Evolutionary conservation across 2,888 invertebrate species (phyloP).

Genomic region (Tenthredo mesomela): DNA sequence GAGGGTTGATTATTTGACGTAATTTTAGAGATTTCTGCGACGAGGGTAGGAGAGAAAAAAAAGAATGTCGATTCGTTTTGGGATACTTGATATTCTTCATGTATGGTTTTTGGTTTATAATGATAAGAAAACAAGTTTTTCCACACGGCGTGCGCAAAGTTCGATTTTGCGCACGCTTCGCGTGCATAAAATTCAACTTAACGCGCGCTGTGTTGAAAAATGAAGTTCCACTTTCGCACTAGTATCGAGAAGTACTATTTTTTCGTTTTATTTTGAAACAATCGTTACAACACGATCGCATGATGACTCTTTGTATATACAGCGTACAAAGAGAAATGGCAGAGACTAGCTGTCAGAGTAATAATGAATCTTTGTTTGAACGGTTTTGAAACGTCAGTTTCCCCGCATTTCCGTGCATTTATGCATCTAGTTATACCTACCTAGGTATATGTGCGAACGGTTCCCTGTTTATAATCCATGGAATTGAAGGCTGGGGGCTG

Average conservation of each 20-base stretch:
- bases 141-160: no score
- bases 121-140: not conserved
- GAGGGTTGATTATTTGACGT: not conserved
- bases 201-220: no score
- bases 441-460: not conserved
- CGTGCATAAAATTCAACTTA: no score
- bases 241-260: no score
- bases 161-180: no score
- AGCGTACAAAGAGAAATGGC: not conserved
- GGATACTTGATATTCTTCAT: no score
- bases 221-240: no score
- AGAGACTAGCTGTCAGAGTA: not conserved
- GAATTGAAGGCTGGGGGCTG: not conserved
- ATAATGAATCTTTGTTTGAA: not conserved
- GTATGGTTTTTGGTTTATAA: no score
- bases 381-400: not conserved
- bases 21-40: not conserved
- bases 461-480: conserved; percentile 1
- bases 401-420: not conserved
- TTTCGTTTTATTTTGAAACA: no score
- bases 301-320: not conserved
- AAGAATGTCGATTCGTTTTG: not conserved
- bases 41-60: not conserved
- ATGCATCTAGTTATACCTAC: not conserved
- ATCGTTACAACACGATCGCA: not conserved